A percentile compares a stretch with the other conserved stretches of the same genome.
phyloP scores from a whole-genome alignment of 2,888 invertebrate genomes.

The Galeruca laticollis region DNA sequence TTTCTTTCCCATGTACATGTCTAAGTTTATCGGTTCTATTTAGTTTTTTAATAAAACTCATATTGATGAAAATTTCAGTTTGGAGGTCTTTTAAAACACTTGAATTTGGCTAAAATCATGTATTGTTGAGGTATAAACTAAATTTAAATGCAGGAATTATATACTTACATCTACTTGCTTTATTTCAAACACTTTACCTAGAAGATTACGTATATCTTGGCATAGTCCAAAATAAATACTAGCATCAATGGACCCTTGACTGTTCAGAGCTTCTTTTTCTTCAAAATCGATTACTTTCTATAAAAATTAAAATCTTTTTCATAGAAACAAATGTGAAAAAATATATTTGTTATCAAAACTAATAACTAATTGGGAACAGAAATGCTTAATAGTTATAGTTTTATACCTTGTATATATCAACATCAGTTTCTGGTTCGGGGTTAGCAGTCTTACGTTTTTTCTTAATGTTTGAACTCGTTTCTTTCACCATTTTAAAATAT shows the following conservation, averaged over 20 bases:
- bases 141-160: neutral
- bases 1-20: slow-evolving; percentile 85
- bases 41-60: slow-evolving; percentile 88
- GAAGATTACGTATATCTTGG: slow-evolving; percentile 75
- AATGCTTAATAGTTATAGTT: neutral
- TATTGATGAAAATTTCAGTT: slow-evolving; percentile 78
- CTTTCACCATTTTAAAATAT: slow-evolving; percentile 62
- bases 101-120: slow-evolving; percentile 65
- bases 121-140: slow-evolving; percentile 7
- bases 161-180: slow-evolving; percentile 40
- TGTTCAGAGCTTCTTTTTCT: slow-evolving; percentile 77
- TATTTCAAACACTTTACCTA: slow-evolving; percentile 75
- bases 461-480: slow-evolving; percentile 69
- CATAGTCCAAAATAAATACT: slow-evolving; percentile 77
- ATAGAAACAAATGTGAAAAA: too few species aligned
- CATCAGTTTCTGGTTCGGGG: slow-evolving; percentile 67
- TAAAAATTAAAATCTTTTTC: slow-evolving; percentile 47
- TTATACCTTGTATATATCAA: slow-evolving; percentile 73
- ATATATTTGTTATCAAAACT: neutral
- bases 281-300: slow-evolving; percentile 80
- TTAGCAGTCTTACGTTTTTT: slow-evolving; percentile 71
- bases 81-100: slow-evolving; percentile 39
- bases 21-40: slow-evolving; percentile 92
- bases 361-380: neutral
- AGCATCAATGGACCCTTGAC: slow-evolving; percentile 78